Conservation (phyloP, 2,888 invertebrate species). For the Trichopria drosophilae region DNA sequence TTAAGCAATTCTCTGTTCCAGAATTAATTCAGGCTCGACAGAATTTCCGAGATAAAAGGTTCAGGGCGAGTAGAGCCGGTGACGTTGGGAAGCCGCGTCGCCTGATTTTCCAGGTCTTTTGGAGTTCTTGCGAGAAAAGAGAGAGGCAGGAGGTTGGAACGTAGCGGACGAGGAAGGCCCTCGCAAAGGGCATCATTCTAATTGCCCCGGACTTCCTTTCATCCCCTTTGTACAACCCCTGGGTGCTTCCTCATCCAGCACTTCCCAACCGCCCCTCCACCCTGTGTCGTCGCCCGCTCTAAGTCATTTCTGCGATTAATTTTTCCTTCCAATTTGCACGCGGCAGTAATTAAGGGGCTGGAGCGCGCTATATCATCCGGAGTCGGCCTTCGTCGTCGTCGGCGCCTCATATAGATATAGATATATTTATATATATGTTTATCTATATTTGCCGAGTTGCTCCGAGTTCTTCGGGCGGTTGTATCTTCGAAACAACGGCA, state of each 20-base stretch:
- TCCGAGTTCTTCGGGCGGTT: conserved; percentile 38
- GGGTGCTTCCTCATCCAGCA: conserved; percentile 54
- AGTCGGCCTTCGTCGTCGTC: too few species aligned
- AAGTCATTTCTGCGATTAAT: conserved; percentile 60
- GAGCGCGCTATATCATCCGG: conserved; percentile 53
- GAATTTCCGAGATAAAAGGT: too few species aligned
- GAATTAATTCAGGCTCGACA: too few species aligned
- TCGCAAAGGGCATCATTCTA: conserved; percentile 58
- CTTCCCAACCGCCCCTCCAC: conserved; percentile 34
- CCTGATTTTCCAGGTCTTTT: too few species aligned
- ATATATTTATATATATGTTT: too few species aligned
- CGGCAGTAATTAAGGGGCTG: conserved; percentile 59
- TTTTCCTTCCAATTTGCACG: conserved; percentile 60
- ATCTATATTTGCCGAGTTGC: conserved; percentile 28
- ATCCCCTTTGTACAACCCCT: conserved; percentile 57
- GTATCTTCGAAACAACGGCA: conserved; percentile 53
- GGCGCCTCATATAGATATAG: too few species aligned
- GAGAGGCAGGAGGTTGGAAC: too few species aligned
- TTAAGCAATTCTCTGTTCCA: too few species aligned
- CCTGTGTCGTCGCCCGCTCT: conserved; percentile 59
- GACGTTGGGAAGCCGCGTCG: too few species aligned
- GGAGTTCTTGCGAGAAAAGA: too few species aligned
- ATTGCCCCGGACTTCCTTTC: conserved; percentile 60
- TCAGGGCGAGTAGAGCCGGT: too few species aligned
- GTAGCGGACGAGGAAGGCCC: conserved; percentile 34